Conservation (phyloP, 2,888 invertebrate genomes). For the Agonopterix alstromeriana region DNA sequence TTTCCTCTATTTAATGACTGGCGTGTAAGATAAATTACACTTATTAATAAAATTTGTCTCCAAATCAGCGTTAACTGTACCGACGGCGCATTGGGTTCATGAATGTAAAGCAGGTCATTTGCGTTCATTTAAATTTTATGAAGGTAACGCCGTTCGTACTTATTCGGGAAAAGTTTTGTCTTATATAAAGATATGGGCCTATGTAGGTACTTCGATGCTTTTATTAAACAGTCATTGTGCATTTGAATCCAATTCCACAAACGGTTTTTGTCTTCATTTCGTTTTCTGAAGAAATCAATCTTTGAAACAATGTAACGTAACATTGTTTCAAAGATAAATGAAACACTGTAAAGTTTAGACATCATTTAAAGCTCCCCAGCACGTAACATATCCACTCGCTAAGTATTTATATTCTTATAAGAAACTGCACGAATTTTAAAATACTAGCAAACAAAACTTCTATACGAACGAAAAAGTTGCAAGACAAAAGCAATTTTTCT, state of each 20-base stretch:
- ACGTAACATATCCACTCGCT: background rate
- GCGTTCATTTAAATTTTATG: slow-evolving; percentile 12
- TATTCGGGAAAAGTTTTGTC: too few species aligned
- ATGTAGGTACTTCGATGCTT: too few species aligned
- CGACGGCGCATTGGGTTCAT: slow-evolving; percentile 7
- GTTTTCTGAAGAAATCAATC: too few species aligned
- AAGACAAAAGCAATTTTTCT: slow-evolving; percentile 28
- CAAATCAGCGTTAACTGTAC: slow-evolving; percentile 3
- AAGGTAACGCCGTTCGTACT: background rate
- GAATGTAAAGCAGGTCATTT: slow-evolving; percentile 10
- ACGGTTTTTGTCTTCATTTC: too few species aligned
- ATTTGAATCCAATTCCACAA: too few species aligned
- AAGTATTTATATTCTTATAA: background rate
- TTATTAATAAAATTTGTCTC: slow-evolving; percentile 1
- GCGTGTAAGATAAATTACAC: background rate
- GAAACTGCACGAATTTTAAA: slow-evolving; percentile 8
- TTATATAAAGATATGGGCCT: too few species aligned
- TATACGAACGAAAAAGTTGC: slow-evolving; percentile 10
- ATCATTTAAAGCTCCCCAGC: background rate
- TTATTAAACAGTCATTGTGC: too few species aligned
- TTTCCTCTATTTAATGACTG: background rate
- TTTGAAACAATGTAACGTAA: too few species aligned
- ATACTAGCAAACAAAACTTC: slow-evolving; percentile 20
- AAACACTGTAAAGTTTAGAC: too few species aligned
- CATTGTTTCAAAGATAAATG: too few species aligned